Conservation (phyloP, 2,888 invertebrate genomes). For the Notodonta dromedarius region DNA sequence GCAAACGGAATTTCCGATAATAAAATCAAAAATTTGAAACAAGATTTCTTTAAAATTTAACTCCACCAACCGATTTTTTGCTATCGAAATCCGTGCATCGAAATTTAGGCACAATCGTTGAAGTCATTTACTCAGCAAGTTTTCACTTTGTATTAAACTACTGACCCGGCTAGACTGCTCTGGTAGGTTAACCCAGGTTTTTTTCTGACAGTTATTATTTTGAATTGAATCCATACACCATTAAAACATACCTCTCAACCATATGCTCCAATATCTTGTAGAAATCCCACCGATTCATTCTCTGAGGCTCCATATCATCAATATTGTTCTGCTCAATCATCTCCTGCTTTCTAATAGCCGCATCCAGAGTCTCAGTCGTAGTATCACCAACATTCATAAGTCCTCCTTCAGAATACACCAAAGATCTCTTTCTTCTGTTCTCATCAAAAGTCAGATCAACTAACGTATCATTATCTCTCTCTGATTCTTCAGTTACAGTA, state of each 20-base stretch:
- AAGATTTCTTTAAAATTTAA: no score
- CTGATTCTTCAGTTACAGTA: conserved; percentile 32
- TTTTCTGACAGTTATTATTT: no score
- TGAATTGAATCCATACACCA: background rate
- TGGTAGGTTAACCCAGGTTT: no score
- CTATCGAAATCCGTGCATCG: no score
- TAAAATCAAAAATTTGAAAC: no score
- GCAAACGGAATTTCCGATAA: no score
- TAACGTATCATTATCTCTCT: conserved; percentile 62
- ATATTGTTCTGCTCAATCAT: conserved; percentile 64
- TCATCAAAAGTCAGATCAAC: conserved; percentile 73
- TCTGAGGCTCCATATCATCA: conserved; percentile 62
- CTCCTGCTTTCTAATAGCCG: conserved; percentile 80
- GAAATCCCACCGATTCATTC: conserved; percentile 86
- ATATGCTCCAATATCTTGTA: conserved; percentile 86
- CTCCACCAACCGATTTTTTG: no score
- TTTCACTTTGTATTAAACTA: no score
- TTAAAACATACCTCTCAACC: conserved; percentile 78
- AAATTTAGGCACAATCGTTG: no score
- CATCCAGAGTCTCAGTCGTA: conserved; percentile 64
- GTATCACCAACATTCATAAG: conserved; percentile 43
- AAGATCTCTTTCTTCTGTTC: conserved; percentile 58
- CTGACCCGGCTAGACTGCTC: no score
- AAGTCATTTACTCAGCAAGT: no score
- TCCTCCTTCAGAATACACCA: conserved; percentile 70